Evolutionary conservation across 2,888 invertebrate species (phyloP), one percentile per base, ranked within the genome.

Genomic region (Uropetala carovei): DNA sequence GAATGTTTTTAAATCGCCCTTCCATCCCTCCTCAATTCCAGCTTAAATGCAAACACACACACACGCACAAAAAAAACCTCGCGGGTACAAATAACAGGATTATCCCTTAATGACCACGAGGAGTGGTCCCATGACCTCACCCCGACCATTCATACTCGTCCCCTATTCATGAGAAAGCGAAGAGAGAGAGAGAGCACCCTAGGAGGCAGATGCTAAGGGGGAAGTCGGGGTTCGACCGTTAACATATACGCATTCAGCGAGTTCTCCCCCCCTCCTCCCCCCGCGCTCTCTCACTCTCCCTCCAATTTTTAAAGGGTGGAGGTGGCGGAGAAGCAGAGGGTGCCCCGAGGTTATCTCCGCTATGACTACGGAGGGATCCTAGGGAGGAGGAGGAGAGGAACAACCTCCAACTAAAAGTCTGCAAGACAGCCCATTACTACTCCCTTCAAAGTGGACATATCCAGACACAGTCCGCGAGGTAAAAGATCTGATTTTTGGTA

Each of bases 1-100:
- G 75, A 22, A 75, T 75, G 27, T 75, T 75, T 13, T 75, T 75
- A 75, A 75, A 22, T 43, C 43, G 43, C 43, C 43, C 43, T 5
- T 43, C 43, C 43, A 43, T 43, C 18, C 22, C 11, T 75, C 75
- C 10, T 27, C 18, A 27, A 75, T 75, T 13, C 75, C 11, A 27
- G 75, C 75, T 75, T 43, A 89, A 89, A 64, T 30, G 89, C 60
- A 89, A 89, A 89, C 64, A 56, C 68, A 68, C 16, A 64, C 60
- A 30, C 64, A 43, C 11, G n/a, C 16, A 57, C 30, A 86, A 60
- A 89, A 89, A 89, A 89, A 14, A 59, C 56, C 89, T 68, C 68
- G 64, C 16, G 60, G 89, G 64, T 64, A 89, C 89, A 89, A 89
- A 89, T 89, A 89, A 89, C 89, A 64, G 89, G 89, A 89, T 89